These are phyloP conservation scores for Sericinus montela DNA, from an alignment of 2,888 invertebrate species.

Conservation along the genomic window DNA sequence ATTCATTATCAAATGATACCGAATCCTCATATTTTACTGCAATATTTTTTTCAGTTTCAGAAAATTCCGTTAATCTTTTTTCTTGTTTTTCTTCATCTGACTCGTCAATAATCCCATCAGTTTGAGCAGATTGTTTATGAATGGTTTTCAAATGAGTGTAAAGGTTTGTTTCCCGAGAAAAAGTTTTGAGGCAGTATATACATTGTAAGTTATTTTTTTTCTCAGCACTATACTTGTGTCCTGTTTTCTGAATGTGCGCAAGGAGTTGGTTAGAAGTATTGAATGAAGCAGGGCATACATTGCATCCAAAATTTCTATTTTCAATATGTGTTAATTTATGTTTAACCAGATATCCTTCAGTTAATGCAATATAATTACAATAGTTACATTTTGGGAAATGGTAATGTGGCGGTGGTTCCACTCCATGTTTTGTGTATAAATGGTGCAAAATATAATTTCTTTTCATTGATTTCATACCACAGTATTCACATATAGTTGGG, in stretches of 20 bases:
- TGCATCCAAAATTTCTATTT: slow-evolving; percentile 67
- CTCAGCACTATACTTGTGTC: slow-evolving; percentile 68
- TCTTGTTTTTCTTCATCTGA: slow-evolving; percentile 63
- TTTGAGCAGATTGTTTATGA: slow-evolving; percentile 82
- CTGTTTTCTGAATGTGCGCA: slow-evolving; percentile 77
- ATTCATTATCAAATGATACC: slow-evolving; percentile 42
- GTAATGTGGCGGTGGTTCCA: slow-evolving; percentile 84
- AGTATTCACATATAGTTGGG: slow-evolving; percentile 88
- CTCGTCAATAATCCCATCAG: slow-evolving; percentile 83
- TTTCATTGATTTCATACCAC: slow-evolving; percentile 87
- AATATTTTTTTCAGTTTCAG: slow-evolving; percentile 18
- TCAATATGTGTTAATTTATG: slow-evolving; percentile 84
- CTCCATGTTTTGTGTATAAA: slow-evolving; percentile 87
- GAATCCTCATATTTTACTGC: slow-evolving; percentile 53
- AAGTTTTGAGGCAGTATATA: slow-evolving; percentile 87
- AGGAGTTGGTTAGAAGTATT: slow-evolving; percentile 54
- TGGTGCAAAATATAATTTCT: slow-evolving; percentile 88
- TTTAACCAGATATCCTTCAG: slow-evolving; percentile 82
- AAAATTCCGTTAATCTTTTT: slow-evolving; percentile 23
- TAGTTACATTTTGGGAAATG: slow-evolving; percentile 88
- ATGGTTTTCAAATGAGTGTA: slow-evolving; percentile 84
- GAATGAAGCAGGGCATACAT: slow-evolving; percentile 78
- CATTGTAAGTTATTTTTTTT: slow-evolving; percentile 78
- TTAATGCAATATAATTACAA: slow-evolving; percentile 88
- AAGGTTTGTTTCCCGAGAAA: slow-evolving; percentile 83